Percentiles rank a stretch among this genome's conserved stretches.
These are phyloP conservation scores for Poeciliopsis gracilis DNA, from an alignment of 2,797 vertebrate genomes.

Conservation along the genomic window DNA sequence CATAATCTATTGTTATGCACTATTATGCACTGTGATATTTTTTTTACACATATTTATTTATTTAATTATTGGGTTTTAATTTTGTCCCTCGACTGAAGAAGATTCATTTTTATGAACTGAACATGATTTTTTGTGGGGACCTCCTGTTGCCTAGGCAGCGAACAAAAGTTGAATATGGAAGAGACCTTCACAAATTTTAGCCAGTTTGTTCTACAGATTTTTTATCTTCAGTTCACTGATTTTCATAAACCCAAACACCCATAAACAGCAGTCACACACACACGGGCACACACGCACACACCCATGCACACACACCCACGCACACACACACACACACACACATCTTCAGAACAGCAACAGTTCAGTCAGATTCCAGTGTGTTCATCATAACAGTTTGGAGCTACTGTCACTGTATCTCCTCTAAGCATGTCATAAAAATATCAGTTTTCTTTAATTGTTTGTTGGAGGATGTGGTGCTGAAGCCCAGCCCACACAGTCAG, in stretches of 20 bases:
- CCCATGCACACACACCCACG: background rate
- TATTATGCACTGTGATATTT: too few species aligned
- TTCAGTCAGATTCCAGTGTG: background rate
- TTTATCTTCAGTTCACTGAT: background rate
- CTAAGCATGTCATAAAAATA: background rate
- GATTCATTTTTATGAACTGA: too few species aligned
- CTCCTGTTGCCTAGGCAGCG: background rate
- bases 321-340: too few species aligned
- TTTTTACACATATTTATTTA: too few species aligned
- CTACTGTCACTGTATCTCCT: background rate
- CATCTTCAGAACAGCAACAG: background rate
- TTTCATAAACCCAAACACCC: background rate
- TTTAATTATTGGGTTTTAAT: too few species aligned
- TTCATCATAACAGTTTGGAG: conserved; percentile 5
- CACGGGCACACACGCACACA: background rate
- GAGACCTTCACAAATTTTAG: background rate
- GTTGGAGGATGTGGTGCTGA: background rate
- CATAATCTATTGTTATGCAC: too few species aligned
- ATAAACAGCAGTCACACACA: background rate
- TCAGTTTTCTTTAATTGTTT: background rate
- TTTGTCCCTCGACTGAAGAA: too few species aligned
- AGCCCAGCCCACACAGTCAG: background rate
- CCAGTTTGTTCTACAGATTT: background rate
- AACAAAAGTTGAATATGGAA: background rate
- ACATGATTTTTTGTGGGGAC: too few species aligned